Base-by-base conservation (phyloP, 1,140 invertebrate species). In the Trypoxylus dichotomus region DNA sequence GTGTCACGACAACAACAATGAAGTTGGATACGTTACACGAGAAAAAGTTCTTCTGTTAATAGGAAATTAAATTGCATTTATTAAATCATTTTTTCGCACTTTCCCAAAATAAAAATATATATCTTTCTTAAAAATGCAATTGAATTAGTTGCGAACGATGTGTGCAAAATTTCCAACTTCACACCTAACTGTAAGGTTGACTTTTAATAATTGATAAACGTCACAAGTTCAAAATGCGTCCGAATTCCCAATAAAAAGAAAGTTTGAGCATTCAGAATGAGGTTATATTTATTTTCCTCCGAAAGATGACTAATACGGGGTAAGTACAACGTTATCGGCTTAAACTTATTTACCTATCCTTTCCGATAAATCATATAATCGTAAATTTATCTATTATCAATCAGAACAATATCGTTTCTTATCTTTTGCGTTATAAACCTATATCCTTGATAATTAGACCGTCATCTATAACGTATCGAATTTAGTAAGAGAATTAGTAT, bases 251-350 rank as follows among this genome's bases (percentile, higher is more conserved):
- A 2, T 37, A 58, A 58, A 58, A 58, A n/a, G 21, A n/a, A n/a
- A 19, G 47, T 5, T 13, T 2, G 15, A 58, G 5, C 15, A 58
- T 11, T 8, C 21, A 29, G 27, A 68, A 68, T 68, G 60, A 68
- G 24, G 60, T 68, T 68, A 27, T 27, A 68, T 27, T 68, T 68
- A 24, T 68, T 0, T 68, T 68, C 10, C 7, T 24, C 1, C 21
- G 11, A 68, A 29, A 13, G 27, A 68, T 68, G 60, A 68, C 27
- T 68, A 68, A 68, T 68, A 68, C 25, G 25, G 60, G 60, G 60
- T 68, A 68, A 68, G 60, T 68, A 7, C 8, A 24, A 2, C 13
- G 21, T 68, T 10, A 68, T 27, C 27, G 13, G 11, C 24, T 27
- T 68, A 8, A 58, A 58, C 7, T 1, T 11, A 27, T 63, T 63